A percentile compares a stretch with the other conserved stretches of the same genome.
Evolutionary conservation across 92 coral and sea anemone genomes (phyloP).

Genomic region (Porites lobata): DNA sequence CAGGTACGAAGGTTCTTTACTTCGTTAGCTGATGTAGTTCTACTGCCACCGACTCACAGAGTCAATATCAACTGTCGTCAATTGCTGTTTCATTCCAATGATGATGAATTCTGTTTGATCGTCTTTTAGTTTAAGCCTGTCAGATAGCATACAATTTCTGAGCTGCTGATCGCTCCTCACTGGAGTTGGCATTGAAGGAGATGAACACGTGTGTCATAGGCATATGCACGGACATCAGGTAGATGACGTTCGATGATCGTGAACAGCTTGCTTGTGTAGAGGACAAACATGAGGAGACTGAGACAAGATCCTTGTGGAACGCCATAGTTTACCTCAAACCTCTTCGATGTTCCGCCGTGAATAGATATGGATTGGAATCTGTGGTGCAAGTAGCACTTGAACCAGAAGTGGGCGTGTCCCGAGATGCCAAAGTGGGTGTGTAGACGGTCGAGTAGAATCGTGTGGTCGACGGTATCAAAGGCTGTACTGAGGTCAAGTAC

Average conservation of each 20-base stretch:
- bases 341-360: background rate
- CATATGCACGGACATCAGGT: slow-evolving; percentile 32
- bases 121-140: slow-evolving; percentile 23
- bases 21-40: slow-evolving; percentile 16
- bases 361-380: background rate
- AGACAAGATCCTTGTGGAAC: slow-evolving; percentile 45
- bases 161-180: slow-evolving; percentile 17
- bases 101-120: slow-evolving; percentile 23
- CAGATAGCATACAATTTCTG: slow-evolving; percentile 21
- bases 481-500: background rate
- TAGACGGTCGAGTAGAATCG: background rate
- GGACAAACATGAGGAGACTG: slow-evolving; percentile 35
- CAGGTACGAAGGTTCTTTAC: slow-evolving; percentile 6
- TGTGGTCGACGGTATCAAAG: too few species aligned
- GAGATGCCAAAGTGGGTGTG: background rate
- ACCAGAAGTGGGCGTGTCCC: background rate
- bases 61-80: background rate
- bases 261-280: slow-evolving; percentile 34
- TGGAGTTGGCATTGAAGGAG: slow-evolving; percentile 17
- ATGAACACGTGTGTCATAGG: slow-evolving; percentile 49
- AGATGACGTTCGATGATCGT: slow-evolving; percentile 33
- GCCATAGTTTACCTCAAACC: slow-evolving; percentile 26
- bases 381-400: background rate
- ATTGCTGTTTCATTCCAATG: background rate
- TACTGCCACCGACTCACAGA: slow-evolving; percentile 27